Conservation (phyloP, 2,797 vertebrate genomes). For the Myoxocephalus aenaeus region DNA sequence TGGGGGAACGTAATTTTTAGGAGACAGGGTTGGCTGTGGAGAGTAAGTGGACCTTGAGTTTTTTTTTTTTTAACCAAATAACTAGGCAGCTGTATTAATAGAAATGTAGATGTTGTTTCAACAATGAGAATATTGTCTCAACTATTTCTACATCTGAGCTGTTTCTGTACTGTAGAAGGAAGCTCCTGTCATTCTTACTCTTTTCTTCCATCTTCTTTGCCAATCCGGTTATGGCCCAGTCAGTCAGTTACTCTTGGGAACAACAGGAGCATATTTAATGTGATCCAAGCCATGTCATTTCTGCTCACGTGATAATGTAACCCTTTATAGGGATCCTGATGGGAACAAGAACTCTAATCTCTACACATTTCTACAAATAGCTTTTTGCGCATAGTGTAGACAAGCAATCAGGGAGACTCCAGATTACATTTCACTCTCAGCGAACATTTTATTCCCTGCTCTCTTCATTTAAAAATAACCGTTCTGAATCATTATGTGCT, state of each 20-base stretch:
- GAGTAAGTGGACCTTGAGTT: not conserved
- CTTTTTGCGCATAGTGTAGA: conserved; percentile 24
- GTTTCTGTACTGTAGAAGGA: conserved; percentile 7
- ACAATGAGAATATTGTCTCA: not conserved
- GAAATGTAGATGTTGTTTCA: not conserved
- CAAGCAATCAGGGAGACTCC: conserved; percentile 10
- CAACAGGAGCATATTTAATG: conserved; percentile 51
- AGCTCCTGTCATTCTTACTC: not conserved
- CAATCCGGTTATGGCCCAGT: conserved; percentile 16
- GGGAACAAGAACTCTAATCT: conserved; percentile 54
- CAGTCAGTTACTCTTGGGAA: conserved; percentile 30
- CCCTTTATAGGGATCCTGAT: conserved; percentile 38
- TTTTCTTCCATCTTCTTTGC: conserved; percentile 7
- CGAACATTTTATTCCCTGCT: conserved; percentile 13
- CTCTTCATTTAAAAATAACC: conserved; percentile 48
- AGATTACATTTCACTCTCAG: conserved; percentile 29
- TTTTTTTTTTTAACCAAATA: not conserved
- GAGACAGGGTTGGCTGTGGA: too few relatives aligned
- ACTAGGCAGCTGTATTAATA: not conserved
- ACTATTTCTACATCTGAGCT: not conserved
- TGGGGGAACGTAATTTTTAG: too few relatives aligned
- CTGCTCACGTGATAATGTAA: conserved; percentile 49
- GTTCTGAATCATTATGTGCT: conserved; percentile 19
- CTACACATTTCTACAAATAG: conserved; percentile 38
- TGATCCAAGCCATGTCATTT: conserved; percentile 49